Base-by-base conservation (phyloP, 2,113 vertebrate species). In the Malurus elegans region DNA sequence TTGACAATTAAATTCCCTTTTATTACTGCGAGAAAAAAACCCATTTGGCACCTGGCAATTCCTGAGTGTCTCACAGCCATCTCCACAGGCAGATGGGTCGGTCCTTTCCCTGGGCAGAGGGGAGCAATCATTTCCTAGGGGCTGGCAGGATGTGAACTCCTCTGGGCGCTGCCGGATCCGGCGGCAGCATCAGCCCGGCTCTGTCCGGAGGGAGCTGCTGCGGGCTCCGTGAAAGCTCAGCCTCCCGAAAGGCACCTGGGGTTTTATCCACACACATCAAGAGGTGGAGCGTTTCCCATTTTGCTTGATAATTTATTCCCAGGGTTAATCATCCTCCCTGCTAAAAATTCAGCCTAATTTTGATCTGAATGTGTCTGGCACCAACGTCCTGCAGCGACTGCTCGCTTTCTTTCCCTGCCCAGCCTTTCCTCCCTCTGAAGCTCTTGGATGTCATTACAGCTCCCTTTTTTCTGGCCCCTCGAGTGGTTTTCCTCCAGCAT, bases 1-100 rank as follows among this genome's bases (percentile, higher is more conserved):
- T 84, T 28, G 61, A 65, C 79, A 82, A 70, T 95, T 95, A 80
- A 92, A 81, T 93, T 72, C 48, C 45, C 14, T 86, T 89, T 85
- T 80, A 62, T 71, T 88, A 58, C n/a, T 36, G 38, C 17, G 56
- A 45, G 72, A 9, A 34, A 57, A 47, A 57, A 18, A 1, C 2
- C 23, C 24, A 6, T 85, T 73, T 94, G 82, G 69, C 42, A 88
- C 45, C 26, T 34, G 84, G 44, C 31, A 24, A 18, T 67, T 81
- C 42, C 62, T 71, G 24, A 6, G 56, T 54, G 65, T 34, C 79
- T 85, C 58, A 3, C 53, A 45, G 57, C 26, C 3, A 3, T 69
- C 56, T 90, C 79, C 25, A 28, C 29, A 72, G 71, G 47, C 19
- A 8, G 87, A 16, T 31, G 76, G 83, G 69, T 70, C 50, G 24